A percentile compares a stretch with the other conserved stretches of the same genome.
These are phyloP conservation scores for Leiothrix lutea DNA, from an alignment of 2,113 vertebrate species.

Conservation along the genomic window DNA sequence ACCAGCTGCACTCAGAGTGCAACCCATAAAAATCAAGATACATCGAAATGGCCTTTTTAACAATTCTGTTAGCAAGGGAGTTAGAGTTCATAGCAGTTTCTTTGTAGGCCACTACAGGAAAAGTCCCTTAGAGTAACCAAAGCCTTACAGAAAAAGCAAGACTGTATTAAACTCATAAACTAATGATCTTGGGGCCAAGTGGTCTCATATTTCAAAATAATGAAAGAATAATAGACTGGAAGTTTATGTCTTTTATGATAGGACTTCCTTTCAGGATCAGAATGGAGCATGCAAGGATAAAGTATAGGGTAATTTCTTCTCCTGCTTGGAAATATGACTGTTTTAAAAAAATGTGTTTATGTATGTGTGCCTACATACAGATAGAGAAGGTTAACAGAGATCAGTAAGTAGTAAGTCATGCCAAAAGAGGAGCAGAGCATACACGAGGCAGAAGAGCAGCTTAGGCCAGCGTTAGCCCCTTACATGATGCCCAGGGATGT, in stretches of 20 bases:
- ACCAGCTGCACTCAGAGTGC: accelerated
- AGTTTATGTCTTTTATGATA: not conserved
- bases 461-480: not conserved
- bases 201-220: not conserved
- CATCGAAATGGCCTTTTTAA: not conserved
- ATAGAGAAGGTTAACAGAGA: not conserved
- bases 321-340: not conserved
- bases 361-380: accelerated
- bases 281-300: not conserved
- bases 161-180: not conserved
- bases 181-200: not conserved
- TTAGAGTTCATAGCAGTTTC: not conserved
- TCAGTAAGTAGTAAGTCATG: not conserved
- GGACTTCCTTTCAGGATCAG: not conserved
- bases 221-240: not conserved
- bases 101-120: not conserved
- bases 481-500: accelerated
- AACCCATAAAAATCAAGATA: not conserved
- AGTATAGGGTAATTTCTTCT: not conserved
- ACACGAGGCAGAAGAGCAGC: accelerated
- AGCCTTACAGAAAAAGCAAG: not conserved
- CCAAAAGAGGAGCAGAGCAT: not conserved
- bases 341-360: not conserved
- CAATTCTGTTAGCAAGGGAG: not conserved
- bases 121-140: not conserved